Evolutionary conservation across 2,113 vertebrate genomes (phyloP).

Genomic region (Lagenorhynchus albirostris): DNA sequence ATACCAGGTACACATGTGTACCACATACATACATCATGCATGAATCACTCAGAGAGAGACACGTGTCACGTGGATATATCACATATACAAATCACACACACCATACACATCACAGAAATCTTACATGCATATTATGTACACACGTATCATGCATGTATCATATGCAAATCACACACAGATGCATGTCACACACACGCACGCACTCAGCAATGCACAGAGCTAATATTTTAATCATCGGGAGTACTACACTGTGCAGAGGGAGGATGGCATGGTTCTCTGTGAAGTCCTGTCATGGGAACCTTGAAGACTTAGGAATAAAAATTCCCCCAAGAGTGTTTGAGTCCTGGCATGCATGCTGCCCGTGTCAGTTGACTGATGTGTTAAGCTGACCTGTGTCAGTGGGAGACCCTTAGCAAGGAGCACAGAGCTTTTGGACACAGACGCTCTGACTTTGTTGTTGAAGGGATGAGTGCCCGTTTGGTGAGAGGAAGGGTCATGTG

Average conservation of each 20-base stretch:
- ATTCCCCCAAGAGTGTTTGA: accelerated
- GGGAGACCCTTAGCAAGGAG: too few species aligned
- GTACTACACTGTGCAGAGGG: neutral
- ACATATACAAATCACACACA: neutral
- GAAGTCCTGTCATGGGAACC: neutral
- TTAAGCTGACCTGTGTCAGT: too few species aligned
- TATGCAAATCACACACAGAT: too few species aligned
- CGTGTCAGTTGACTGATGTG: accelerated
- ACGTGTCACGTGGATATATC: too few species aligned
- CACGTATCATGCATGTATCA: neutral
- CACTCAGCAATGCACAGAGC: too few species aligned
- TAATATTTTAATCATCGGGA: neutral
- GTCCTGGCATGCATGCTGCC: accelerated
- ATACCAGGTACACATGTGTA: accelerated
- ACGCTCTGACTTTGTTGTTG: neutral
- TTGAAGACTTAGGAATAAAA: neutral
- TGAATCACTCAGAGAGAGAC: neutral
- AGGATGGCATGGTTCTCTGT: neutral
- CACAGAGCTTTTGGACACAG: neutral
- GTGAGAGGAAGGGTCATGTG: neutral
- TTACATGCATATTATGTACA: accelerated
- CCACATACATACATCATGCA: neutral
- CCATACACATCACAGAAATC: too few species aligned
- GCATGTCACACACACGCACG: too few species aligned
- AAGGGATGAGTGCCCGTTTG: too few species aligned